These are phyloP conservation scores for Pyrocoelia pectoralis DNA, from an alignment of 2,888 invertebrate species.

Conservation along the genomic window DNA sequence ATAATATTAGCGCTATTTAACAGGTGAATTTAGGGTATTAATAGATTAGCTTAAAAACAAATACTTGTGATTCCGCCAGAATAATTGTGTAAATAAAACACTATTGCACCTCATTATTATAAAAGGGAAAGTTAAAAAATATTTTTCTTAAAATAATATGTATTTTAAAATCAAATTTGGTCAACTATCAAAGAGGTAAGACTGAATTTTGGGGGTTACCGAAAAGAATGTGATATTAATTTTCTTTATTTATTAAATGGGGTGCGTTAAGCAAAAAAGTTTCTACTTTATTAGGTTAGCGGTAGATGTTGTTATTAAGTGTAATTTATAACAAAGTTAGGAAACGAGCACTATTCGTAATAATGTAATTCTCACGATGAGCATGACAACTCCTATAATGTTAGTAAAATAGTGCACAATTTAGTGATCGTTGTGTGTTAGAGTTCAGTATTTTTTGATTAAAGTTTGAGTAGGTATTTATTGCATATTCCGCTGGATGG, in stretches of 20 bases:
- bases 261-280: not conserved
- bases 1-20: slow-evolving; percentile 11
- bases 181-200: slow-evolving; percentile 19
- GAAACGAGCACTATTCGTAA: slow-evolving; percentile 1
- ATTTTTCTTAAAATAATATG: not conserved
- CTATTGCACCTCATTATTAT: not conserved
- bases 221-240: slow-evolving; percentile 9
- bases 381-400: slow-evolving; percentile 3
- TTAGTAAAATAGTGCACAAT: slow-evolving; percentile 6
- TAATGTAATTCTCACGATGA: slow-evolving; percentile 6
- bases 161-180: slow-evolving; percentile 20
- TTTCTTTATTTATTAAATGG: not conserved
- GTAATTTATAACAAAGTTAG: slow-evolving; percentile 6
- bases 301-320: not conserved
- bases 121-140: slow-evolving; percentile 4
- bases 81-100: slow-evolving; percentile 28
- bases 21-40: slow-evolving; percentile 23
- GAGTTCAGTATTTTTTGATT: no score
- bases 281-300: not conserved
- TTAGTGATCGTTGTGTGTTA: slow-evolving; percentile 6
- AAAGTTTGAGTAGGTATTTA: not conserved
- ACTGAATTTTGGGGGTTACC: slow-evolving; percentile 32
- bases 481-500: slow-evolving; percentile 8
- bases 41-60: slow-evolving; percentile 16
- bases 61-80: slow-evolving; percentile 28